phyloP scores from a whole-genome alignment of 1,140 invertebrate species.

The Scaptodrosophila lebanonensis region DNA sequence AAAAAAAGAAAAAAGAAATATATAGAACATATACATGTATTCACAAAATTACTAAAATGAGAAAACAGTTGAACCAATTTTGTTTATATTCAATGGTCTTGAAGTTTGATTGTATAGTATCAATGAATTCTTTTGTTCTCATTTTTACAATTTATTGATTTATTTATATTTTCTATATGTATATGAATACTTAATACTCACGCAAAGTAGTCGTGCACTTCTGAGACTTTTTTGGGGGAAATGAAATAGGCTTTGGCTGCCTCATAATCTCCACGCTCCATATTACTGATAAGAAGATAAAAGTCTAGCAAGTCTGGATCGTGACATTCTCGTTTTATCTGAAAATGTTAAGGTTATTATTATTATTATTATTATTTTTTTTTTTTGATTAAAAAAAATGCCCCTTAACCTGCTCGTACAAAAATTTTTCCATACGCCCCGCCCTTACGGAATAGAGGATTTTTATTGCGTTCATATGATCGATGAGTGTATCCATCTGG shows the following conservation, averaged over 20 bases:
- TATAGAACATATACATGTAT: too few species aligned
- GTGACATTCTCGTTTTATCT: conserved; percentile 9
- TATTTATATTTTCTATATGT: neutral
- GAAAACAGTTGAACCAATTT: too few species aligned
- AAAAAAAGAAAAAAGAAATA: too few species aligned
- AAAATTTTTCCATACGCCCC: conserved; percentile 5
- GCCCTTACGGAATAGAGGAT: conserved; percentile 28
- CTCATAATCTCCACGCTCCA: conserved; percentile 32
- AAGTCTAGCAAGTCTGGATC: conserved; percentile 21
- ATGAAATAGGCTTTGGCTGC: conserved; percentile 24
- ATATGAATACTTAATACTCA: too few species aligned
- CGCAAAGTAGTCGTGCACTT: conserved; percentile 34
- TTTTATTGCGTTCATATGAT: conserved; percentile 47
- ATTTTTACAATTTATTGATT: neutral
- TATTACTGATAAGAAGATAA: conserved; percentile 30
- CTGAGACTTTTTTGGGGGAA: neutral
- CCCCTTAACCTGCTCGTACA: conserved; percentile 36
- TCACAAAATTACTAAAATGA: too few species aligned
- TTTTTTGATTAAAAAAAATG: conserved; percentile 1
- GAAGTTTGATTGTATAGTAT: neutral
- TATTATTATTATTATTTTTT: neutral
- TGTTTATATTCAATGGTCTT: too few species aligned
- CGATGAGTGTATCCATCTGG: conserved; percentile 10
- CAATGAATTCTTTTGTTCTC: too few species aligned
- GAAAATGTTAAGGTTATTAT: neutral